Evolutionary conservation across 2,888 invertebrate species (phyloP).

Genomic region (Drosophila nr. medialis): DNA sequence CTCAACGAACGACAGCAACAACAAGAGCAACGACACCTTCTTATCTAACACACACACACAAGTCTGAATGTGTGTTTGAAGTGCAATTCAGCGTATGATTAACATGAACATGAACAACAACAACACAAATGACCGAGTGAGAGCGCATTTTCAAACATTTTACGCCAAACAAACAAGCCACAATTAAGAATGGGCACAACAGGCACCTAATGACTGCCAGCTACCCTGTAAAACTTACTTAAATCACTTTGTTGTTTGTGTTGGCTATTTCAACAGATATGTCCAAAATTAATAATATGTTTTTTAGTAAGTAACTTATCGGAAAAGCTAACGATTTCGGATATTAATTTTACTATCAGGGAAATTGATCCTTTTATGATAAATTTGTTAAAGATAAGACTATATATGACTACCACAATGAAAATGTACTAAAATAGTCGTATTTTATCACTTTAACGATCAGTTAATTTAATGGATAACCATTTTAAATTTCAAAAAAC

Average conservation of each 20-base stretch:
- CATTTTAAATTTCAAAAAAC: background rate
- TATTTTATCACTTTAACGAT: background rate
- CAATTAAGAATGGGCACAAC: conserved; percentile 38
- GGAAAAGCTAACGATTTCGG: too few species aligned
- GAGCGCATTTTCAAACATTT: conserved; percentile 67
- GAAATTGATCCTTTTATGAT: background rate
- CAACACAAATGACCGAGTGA: conserved; percentile 47
- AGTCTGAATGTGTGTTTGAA: conserved; percentile 44
- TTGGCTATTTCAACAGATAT: background rate
- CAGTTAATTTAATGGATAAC: background rate
- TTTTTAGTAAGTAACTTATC: background rate
- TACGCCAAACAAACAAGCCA: conserved; percentile 55
- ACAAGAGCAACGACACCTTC: conserved; percentile 47
- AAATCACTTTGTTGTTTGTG: background rate
- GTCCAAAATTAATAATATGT: too few species aligned
- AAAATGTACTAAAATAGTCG: background rate
- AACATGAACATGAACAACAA: conserved; percentile 59
- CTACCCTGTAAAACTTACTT: conserved; percentile 27
- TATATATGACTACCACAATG: background rate
- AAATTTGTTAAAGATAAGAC: background rate
- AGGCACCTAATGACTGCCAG: background rate
- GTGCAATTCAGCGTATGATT: conserved; percentile 79
- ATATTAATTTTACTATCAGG: too few species aligned
- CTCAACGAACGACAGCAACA: conserved; percentile 15
- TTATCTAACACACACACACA: conserved; percentile 64